Evolutionary conservation across 2,888 invertebrate species (phyloP).

Genomic region (Cephalotes varians): DNA sequence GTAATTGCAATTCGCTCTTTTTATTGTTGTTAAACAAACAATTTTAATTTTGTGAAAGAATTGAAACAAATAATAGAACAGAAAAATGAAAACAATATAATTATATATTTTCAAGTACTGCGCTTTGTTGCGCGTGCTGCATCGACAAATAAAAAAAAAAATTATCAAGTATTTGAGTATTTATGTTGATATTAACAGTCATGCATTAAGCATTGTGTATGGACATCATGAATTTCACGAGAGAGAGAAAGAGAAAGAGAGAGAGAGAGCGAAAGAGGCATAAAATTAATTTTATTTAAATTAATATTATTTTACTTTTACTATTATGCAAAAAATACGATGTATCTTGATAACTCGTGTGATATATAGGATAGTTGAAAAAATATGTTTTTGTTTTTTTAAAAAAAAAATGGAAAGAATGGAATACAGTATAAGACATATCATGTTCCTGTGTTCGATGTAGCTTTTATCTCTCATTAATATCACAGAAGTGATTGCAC

Average conservation of each 20-base stretch:
- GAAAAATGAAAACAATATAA: slow-evolving; percentile 26
- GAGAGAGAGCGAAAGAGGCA: no score
- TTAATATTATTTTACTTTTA: neutral
- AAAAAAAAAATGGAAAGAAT: neutral
- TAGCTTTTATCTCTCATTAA: slow-evolving; percentile 42
- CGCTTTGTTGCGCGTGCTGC: neutral
- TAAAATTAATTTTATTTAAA: no score
- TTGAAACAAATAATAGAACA: slow-evolving; percentile 46
- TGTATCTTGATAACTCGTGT: neutral
- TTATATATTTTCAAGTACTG: slow-evolving; percentile 11
- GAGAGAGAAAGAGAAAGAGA: neutral
- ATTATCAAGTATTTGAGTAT: neutral
- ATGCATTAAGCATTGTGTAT: neutral
- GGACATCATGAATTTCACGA: neutral
- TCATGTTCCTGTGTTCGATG: neutral
- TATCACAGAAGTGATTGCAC: slow-evolving; percentile 38
- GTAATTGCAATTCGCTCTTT: slow-evolving; percentile 61
- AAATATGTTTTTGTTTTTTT: neutral
- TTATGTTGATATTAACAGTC: neutral
- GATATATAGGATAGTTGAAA: neutral
- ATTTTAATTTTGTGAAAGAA: slow-evolving; percentile 64
- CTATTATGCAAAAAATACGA: neutral
- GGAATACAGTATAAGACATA: neutral
- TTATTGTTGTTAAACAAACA: slow-evolving; percentile 49
- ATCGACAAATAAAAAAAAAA: slow-evolving; percentile 20